phyloP scores from a whole-genome alignment of 2,113 vertebrate genomes.

The Chionomys nivalis region DNA sequence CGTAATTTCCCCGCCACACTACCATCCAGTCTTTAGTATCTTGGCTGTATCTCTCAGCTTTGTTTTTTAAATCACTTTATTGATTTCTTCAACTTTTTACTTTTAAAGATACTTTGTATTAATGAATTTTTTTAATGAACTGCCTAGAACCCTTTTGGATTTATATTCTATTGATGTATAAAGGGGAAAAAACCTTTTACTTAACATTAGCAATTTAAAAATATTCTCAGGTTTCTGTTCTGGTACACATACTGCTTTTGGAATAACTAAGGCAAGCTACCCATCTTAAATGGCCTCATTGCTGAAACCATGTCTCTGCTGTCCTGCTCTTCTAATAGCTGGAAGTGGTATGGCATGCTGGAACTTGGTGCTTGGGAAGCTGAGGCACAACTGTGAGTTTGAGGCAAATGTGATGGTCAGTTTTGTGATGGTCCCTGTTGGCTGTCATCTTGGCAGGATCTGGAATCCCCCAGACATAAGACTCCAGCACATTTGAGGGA shows the following conservation, averaged over 20 bases:
- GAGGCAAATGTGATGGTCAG: not conserved
- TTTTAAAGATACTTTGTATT: not conserved
- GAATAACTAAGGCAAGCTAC: slow-evolving; percentile 30
- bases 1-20: not conserved
- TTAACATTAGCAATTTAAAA: slow-evolving; percentile 41
- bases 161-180: slow-evolving; percentile 25
- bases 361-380: not conserved
- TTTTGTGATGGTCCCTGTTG: not conserved
- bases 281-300: not conserved
- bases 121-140: slow-evolving; percentile 54
- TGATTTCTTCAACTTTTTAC: slow-evolving; percentile 37
- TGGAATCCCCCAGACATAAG: not conserved
- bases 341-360: not conserved
- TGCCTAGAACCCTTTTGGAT: slow-evolving; percentile 33
- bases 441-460: not conserved
- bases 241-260: not conserved
- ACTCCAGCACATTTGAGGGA: not conserved
- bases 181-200: not conserved
- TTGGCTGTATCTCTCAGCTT: not conserved
- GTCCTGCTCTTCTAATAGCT: not conserved
- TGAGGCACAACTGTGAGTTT: not conserved
- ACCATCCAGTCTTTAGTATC: not conserved
- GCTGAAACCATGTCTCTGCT: not conserved
- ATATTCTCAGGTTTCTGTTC: slow-evolving; percentile 48
- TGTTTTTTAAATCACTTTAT: not conserved